These are phyloP conservation scores for Prorops nasuta DNA, from an alignment of 1,140 invertebrate species.

Conservation along the genomic window DNA sequence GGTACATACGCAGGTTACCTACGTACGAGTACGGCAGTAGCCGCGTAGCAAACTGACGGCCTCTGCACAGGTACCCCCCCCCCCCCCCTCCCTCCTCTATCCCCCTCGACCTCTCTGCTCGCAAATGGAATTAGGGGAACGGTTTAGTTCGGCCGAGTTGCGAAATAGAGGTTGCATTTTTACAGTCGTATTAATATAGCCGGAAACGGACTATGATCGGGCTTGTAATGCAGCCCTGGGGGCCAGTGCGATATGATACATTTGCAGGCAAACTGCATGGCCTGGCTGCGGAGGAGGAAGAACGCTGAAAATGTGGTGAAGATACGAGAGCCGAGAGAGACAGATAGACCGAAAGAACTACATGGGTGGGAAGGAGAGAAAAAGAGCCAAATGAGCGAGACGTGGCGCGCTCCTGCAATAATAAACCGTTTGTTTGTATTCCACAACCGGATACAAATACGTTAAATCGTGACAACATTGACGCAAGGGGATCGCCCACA, in stretches of 20 bases:
- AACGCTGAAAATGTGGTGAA: background rate
- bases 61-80: no score
- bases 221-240: constrained; percentile 48
- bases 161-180: constrained; percentile 41
- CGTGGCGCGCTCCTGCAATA: no score
- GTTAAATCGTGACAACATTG: constrained; percentile 2
- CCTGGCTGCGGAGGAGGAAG: constrained; percentile 23
- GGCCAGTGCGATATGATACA: constrained; percentile 46
- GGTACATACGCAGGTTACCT: no score
- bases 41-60: no score
- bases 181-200: constrained; percentile 41
- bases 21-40: no score
- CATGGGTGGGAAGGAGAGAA: constrained; percentile 4
- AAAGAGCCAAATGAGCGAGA: constrained; percentile 7
- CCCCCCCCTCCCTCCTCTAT: no score
- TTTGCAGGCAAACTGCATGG: constrained; percentile 40
- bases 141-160: constrained; percentile 31
- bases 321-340: constrained; percentile 3
- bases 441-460: constrained; percentile 40
- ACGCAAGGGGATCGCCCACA: constrained; percentile 21
- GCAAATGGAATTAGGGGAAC: constrained; percentile 43
- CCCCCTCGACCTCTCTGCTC: no score
- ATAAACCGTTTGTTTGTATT: constrained; percentile 29
- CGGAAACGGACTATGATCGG: constrained; percentile 46
- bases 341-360: constrained; percentile 19